A percentile compares a stretch with the other conserved stretches of the same genome.
phyloP scores from a whole-genome alignment of 2,888 invertebrate genomes.

The Ischnura elegans region DNA sequence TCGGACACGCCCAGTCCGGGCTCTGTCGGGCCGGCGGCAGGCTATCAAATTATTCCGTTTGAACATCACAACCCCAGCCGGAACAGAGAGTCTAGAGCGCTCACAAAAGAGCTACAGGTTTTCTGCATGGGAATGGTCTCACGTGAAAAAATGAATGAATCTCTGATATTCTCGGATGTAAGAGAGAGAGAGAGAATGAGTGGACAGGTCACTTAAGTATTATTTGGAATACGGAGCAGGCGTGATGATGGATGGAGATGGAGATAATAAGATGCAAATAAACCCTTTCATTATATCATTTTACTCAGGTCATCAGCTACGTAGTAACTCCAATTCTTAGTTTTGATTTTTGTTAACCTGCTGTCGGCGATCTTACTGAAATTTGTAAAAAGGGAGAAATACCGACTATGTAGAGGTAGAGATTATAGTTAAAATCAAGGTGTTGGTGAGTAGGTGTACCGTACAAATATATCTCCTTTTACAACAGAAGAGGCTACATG shows the following conservation, averaged over 20 bases:
- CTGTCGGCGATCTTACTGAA: too few relatives aligned
- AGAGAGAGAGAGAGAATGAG: too few relatives aligned
- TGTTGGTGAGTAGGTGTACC: too few relatives aligned
- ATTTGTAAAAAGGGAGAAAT: too few relatives aligned
- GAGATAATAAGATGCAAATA: background rate
- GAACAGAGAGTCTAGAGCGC: background rate
- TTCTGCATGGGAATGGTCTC: background rate
- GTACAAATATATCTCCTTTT: too few relatives aligned
- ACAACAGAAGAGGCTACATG: too few relatives aligned
- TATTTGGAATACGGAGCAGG: background rate
- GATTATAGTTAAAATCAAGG: too few relatives aligned
- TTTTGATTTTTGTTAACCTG: too few relatives aligned
- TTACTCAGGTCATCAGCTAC: too few relatives aligned
- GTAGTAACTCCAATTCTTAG: too few relatives aligned
- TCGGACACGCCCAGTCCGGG: background rate
- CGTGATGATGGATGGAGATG: background rate
- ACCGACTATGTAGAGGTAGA: too few relatives aligned
- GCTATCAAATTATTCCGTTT: slow-evolving; percentile 43
- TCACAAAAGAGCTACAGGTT: background rate
- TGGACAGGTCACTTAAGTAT: background rate
- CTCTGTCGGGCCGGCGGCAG: background rate
- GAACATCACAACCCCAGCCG: background rate
- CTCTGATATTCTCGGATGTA: background rate
- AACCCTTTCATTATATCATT: background rate
- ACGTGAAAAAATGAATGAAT: slow-evolving; percentile 3